phyloP scores from a whole-genome alignment of 2,888 invertebrate genomes.

The Brenthis ino region DNA sequence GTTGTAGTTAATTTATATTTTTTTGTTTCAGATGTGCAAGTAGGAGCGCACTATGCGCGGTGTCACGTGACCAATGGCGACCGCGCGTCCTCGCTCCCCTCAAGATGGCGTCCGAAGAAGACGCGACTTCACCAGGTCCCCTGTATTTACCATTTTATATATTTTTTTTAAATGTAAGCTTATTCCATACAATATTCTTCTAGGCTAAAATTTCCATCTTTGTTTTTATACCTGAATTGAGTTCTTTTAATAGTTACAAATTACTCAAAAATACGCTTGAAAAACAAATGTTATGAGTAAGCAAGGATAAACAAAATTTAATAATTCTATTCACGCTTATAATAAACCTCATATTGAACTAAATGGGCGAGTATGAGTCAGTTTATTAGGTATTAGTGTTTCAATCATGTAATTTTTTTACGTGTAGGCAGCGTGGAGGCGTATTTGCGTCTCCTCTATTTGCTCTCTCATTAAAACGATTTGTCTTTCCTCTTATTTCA shows the following conservation, averaged over 20 bases:
- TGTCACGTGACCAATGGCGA: conserved; percentile 71
- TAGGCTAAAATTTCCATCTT: too few relatives aligned
- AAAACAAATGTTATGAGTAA: conserved; percentile 6
- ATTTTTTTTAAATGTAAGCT: conserved; percentile 16
- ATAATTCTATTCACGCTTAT: conserved; percentile 19
- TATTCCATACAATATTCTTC: too few relatives aligned
- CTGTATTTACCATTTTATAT: conserved; percentile 52
- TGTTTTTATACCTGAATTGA: too few relatives aligned
- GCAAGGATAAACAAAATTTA: conserved; percentile 9
- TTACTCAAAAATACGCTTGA: background rate
- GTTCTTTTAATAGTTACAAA: too few relatives aligned
- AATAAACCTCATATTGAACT: conserved; percentile 21
- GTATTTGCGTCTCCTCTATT: conserved; percentile 41
- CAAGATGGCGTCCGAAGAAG: conserved; percentile 76
- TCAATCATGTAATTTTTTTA: conserved; percentile 40
- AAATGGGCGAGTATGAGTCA: conserved; percentile 35
- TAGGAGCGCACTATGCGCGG: conserved; percentile 51
- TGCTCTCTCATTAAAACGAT: conserved; percentile 39
- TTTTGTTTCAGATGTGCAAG: conserved; percentile 52
- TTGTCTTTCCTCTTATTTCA: conserved; percentile 42
- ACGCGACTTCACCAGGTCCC: conserved; percentile 70
- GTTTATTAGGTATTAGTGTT: conserved; percentile 40
- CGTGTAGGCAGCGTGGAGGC: conserved; percentile 40
- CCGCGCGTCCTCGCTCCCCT: conserved; percentile 70
- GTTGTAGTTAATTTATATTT: conserved; percentile 12